These are phyloP conservation scores for Gallinago jamesoni DNA, from an alignment of 2,113 vertebrate genomes.

Conservation along the genomic window DNA sequence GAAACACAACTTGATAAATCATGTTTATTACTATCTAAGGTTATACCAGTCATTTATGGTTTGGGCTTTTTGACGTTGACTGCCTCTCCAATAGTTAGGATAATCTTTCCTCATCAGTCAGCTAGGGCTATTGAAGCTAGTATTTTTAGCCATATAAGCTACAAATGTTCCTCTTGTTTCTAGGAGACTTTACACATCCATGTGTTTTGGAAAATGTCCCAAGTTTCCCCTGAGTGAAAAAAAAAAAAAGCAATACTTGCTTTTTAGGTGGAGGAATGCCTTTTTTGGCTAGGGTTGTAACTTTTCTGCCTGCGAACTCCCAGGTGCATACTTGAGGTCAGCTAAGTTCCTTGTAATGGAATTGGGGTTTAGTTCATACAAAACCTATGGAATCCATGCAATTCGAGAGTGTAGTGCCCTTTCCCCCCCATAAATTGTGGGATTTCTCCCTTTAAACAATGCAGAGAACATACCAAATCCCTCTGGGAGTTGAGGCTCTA, in stretches of 20 bases:
- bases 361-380: conserved; percentile 51
- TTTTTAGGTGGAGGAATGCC: conserved; percentile 43
- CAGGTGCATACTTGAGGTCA: conserved; percentile 60
- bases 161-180: conserved; percentile 39
- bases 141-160: conserved; percentile 39
- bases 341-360: conserved; percentile 58
- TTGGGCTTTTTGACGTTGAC: conserved; percentile 38
- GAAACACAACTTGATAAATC: neutral
- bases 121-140: conserved; percentile 20
- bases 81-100: conserved; percentile 27
- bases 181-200: neutral
- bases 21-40: conserved; percentile 11
- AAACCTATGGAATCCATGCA: conserved; percentile 43
- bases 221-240: conserved; percentile 9
- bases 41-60: neutral
- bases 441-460: conserved; percentile 47
- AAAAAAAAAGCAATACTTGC: neutral
- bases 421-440: conserved; percentile 29
- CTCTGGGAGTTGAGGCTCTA: neutral
- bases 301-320: conserved; percentile 38
- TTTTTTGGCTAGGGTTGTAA: conserved; percentile 33
- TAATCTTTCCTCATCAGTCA: conserved; percentile 66
- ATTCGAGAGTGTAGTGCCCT: conserved; percentile 37
- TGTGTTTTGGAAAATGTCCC: conserved; percentile 45
- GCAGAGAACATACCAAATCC: neutral